Evolutionary conservation across 2,113 vertebrate genomes (phyloP).

Genomic region (Xenus cinereus): DNA sequence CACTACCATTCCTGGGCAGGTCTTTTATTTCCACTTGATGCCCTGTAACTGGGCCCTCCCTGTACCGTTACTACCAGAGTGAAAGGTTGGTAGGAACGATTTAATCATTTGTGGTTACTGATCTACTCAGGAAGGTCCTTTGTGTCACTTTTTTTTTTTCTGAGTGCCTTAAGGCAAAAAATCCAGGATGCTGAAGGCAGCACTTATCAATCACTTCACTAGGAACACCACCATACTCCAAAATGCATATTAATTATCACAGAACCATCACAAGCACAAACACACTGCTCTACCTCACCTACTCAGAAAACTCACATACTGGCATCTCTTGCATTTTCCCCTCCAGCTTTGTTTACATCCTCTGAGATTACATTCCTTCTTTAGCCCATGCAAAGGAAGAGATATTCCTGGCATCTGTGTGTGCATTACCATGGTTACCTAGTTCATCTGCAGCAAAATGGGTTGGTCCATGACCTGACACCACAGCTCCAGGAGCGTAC

Average conservation of each 20-base stretch:
- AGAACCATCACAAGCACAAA: background rate
- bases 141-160: background rate
- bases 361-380: conserved; percentile 21
- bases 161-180: background rate
- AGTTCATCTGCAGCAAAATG: conserved; percentile 18
- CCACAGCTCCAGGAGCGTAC: background rate
- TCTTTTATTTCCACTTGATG: background rate
- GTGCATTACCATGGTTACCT: conserved; percentile 51
- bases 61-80: background rate
- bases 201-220: background rate
- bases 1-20: background rate
- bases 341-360: conserved; percentile 29
- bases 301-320: background rate
- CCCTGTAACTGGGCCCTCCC: background rate
- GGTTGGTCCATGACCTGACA: conserved; percentile 13
- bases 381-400: conserved; percentile 18
- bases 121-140: background rate
- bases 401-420: background rate
- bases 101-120: background rate
- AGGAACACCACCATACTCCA: background rate
- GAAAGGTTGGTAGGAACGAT: background rate
- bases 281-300: background rate
- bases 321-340: background rate
- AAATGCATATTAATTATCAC: background rate
- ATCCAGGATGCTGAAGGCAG: rapidly evolving